A percentile compares a stretch with the other conserved stretches of the same genome.
Evolutionary conservation across 1,140 invertebrate species (phyloP).

Genomic region (Temnothorax longispinosus): DNA sequence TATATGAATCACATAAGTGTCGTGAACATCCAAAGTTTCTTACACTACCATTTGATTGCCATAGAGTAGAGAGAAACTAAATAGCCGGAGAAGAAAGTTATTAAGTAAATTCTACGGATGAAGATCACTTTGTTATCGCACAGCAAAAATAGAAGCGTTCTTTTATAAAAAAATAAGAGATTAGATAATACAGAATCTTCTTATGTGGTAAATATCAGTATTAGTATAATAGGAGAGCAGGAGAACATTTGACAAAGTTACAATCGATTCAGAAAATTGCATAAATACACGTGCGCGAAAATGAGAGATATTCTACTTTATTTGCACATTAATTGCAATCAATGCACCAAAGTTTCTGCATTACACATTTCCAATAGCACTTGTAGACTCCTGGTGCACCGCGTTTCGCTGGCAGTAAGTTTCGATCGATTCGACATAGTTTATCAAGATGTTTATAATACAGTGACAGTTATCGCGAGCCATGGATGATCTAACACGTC

Average conservation of each 20-base stretch:
- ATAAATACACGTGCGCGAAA: neutral
- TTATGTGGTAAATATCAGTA: neutral
- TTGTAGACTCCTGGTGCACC: too few relatives aligned
- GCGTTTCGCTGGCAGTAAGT: too few relatives aligned
- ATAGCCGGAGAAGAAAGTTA: neutral
- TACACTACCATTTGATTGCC: constrained; percentile 65
- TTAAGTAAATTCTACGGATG: constrained; percentile 23
- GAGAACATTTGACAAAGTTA: neutral
- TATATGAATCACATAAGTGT: constrained; percentile 64
- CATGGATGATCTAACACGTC: constrained; percentile 98
- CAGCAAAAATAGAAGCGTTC: constrained; percentile 44
- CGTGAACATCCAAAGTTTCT: constrained; percentile 64
- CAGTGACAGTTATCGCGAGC: constrained; percentile 87
- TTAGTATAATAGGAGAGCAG: neutral
- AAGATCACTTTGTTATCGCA: constrained; percentile 61
- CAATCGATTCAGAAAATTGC: neutral
- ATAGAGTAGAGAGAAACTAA: constrained; percentile 54
- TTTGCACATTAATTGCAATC: neutral
- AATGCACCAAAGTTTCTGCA: constrained; percentile 8
- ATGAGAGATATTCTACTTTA: constrained; percentile 6
- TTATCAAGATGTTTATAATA: too few relatives aligned
- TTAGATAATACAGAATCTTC: constrained; percentile 30
- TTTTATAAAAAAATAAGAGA: constrained; percentile 56
- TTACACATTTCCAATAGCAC: neutral
- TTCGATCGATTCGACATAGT: too few relatives aligned